Conservation (phyloP, 92 coral and sea anemone genomes). For the Parazoanthus darwini region DNA sequence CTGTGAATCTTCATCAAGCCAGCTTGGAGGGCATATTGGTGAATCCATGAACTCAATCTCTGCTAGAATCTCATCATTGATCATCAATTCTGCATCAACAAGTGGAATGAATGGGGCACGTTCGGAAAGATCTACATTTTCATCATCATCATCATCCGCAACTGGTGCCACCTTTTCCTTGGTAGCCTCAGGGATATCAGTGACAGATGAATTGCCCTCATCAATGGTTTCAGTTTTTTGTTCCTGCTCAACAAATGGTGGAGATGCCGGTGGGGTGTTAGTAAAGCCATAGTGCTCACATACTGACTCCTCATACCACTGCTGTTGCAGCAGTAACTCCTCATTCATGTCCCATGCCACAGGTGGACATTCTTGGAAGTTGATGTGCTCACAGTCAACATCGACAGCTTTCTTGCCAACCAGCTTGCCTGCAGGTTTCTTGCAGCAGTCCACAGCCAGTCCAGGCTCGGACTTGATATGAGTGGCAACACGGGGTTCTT, state of each 20-base stretch:
- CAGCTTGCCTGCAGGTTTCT: constrained; percentile 2
- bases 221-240: constrained; percentile 17
- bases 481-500: constrained; percentile 48
- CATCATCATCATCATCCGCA: constrained; percentile 56
- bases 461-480: constrained; percentile 58
- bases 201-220: constrained; percentile 15
- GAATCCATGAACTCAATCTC: constrained; percentile 79
- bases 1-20: constrained; percentile 68
- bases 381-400: constrained; percentile 68
- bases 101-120: constrained; percentile 97
- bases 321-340: constrained; percentile 70
- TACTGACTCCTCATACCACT: constrained; percentile 61
- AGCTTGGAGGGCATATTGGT: constrained; percentile 62
- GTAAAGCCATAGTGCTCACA: constrained; percentile 64
- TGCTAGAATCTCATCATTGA: constrained; percentile 67
- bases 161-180: constrained; percentile 18
- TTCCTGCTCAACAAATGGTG: constrained; percentile 17
- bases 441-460: constrained; percentile 40
- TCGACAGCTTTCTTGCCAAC: constrained; percentile 49
- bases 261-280: constrained; percentile 49
- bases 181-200: background rate
- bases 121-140: constrained; percentile 62
- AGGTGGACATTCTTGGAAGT: constrained; percentile 63
- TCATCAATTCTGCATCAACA: constrained; percentile 74
- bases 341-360: constrained; percentile 78